Conservation (phyloP, 2,888 invertebrate species). For the Gibbula magus region DNA sequence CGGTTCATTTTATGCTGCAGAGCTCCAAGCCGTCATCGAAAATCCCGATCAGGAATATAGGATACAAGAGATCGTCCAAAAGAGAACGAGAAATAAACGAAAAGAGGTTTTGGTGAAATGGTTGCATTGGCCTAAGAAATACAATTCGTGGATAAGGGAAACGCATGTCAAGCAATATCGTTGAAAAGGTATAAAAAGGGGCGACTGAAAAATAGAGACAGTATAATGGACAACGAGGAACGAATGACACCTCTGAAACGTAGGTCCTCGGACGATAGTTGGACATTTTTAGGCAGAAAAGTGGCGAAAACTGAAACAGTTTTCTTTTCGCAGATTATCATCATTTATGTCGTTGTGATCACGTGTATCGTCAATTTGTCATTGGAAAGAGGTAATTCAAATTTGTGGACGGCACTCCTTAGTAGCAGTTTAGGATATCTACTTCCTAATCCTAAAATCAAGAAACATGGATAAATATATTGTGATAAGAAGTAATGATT, state of each 20-base stretch:
- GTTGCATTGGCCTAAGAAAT: slow-evolving; percentile 45
- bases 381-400: not conserved
- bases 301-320: slow-evolving; percentile 10
- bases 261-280: not conserved
- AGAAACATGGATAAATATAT: slow-evolving; percentile 15
- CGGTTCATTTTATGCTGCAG: slow-evolving; percentile 37
- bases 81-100: slow-evolving; percentile 28
- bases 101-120: slow-evolving; percentile 39
- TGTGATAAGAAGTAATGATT: not conserved
- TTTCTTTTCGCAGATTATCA: not conserved
- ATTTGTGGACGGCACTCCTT: slow-evolving; percentile 14
- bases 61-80: slow-evolving; percentile 34
- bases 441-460: slow-evolving; percentile 3
- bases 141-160: slow-evolving; percentile 36
- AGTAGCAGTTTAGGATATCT: slow-evolving; percentile 1
- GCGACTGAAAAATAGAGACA: too few species aligned
- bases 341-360: slow-evolving; percentile 12
- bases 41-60: slow-evolving; percentile 33
- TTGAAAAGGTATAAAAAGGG: not conserved
- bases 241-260: not conserved
- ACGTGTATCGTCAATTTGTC: slow-evolving; percentile 11
- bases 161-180: slow-evolving; percentile 27
- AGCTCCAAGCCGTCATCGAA: slow-evolving; percentile 36
- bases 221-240: not conserved
- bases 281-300: not conserved